Evolutionary conservation across 2,113 vertebrate species (phyloP).

Genomic region (Brachypteracias leptosomus): DNA sequence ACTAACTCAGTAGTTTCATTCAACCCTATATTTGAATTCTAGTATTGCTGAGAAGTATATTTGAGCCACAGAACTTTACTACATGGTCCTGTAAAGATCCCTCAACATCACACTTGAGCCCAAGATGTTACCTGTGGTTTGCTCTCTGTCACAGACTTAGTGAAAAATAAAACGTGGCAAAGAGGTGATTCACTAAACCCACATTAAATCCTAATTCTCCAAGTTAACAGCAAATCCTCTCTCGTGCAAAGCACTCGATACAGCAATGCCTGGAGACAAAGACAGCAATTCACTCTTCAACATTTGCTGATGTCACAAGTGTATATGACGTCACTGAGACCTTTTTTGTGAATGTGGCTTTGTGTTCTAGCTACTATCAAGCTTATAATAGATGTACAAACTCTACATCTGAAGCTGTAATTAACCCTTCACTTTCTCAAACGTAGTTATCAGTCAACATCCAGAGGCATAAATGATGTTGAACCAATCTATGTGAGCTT

Average conservation of each 20-base stretch:
- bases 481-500: background rate
- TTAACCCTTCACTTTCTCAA: conserved; percentile 46
- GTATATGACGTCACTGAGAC: conserved; percentile 46
- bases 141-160: background rate
- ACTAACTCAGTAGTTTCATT: background rate
- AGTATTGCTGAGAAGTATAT: background rate
- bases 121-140: background rate
- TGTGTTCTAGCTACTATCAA: conserved; percentile 46
- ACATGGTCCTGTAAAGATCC: accelerated
- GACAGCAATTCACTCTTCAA: conserved; percentile 64
- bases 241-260: conserved; percentile 15
- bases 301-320: conserved; percentile 54
- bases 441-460: background rate
- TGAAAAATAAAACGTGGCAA: background rate
- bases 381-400: background rate
- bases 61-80: background rate
- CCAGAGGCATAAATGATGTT: background rate
- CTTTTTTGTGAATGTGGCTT: conserved; percentile 58
- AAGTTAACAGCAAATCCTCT: background rate
- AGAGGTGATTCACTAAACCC: background rate
- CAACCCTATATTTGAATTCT: background rate
- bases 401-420: background rate
- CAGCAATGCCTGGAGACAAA: conserved; percentile 54
- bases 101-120: background rate
- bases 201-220: background rate